Evolutionary conservation across 1,140 invertebrate species (phyloP).

Genomic region (Hylaeus anthracinus): DNA sequence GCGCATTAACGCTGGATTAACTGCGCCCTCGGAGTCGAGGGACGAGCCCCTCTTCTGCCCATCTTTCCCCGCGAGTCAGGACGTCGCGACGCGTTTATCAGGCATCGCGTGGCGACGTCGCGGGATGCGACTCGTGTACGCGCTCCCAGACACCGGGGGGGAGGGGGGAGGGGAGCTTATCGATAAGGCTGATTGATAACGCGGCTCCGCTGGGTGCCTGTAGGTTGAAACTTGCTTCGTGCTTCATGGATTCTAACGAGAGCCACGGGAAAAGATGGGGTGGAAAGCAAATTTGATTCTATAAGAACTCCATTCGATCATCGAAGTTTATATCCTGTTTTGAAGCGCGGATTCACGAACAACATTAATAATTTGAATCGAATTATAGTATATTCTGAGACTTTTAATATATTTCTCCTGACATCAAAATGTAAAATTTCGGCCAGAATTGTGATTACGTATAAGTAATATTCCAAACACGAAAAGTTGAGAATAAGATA

Average conservation of each 20-base stretch:
- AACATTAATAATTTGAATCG: too few species aligned
- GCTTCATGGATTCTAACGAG: constrained; percentile 31
- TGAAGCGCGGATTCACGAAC: too few species aligned
- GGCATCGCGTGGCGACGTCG: constrained; percentile 36
- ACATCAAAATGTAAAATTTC: too few species aligned
- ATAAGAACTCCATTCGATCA: not conserved
- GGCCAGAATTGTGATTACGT: too few species aligned
- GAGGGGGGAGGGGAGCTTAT: constrained; percentile 10
- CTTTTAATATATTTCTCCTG: too few species aligned
- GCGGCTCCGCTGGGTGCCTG: constrained; percentile 14
- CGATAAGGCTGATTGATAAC: constrained; percentile 50
- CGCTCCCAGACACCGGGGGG: not conserved
- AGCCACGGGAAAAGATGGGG: not conserved
- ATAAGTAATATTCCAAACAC: too few species aligned
- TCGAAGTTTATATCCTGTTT: not conserved
- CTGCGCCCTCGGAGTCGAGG: not conserved
- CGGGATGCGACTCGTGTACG: constrained; percentile 19
- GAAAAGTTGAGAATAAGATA: too few species aligned
- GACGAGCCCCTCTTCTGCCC: not conserved
- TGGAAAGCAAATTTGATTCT: constrained; percentile 2
- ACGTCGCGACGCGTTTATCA: constrained; percentile 40
- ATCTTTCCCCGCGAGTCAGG: constrained; percentile 24
- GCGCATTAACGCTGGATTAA: constrained; percentile 45
- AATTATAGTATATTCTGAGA: too few species aligned
- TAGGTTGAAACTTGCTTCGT: too few species aligned